Conservation (phyloP, 2,888 invertebrate genomes). For the Agrotis ipsilon region DNA sequence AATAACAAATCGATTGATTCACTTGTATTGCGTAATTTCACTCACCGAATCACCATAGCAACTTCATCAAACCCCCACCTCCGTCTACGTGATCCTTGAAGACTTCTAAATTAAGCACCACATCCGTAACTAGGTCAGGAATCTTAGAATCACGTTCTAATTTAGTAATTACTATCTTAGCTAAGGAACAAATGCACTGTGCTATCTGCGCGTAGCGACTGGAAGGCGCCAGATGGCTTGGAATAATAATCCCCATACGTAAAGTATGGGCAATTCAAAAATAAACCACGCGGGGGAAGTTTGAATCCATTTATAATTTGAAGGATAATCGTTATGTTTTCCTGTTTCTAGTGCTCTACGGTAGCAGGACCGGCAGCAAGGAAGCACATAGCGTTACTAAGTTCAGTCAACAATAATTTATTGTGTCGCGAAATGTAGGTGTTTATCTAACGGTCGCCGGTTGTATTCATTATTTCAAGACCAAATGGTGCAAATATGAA, state of each 20-base stretch:
- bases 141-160: conserved; percentile 71
- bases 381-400: conserved; percentile 55
- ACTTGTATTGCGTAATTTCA: conserved; percentile 69
- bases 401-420: conserved; percentile 52
- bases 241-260: conserved; percentile 85
- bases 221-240: conserved; percentile 80
- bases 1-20: conserved; percentile 68
- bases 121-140: conserved; percentile 83
- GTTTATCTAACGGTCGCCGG: conserved; percentile 64
- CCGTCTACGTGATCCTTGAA: conserved; percentile 74
- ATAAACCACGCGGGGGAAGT: conserved; percentile 88
- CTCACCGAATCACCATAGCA: conserved; percentile 80
- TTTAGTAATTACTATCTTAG: conserved; percentile 69
- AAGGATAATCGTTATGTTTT: conserved; percentile 73
- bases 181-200: conserved; percentile 70
- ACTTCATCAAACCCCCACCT: conserved; percentile 77
- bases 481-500: conserved; percentile 50
- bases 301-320: conserved; percentile 82
- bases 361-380: conserved; percentile 58
- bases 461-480: conserved; percentile 55
- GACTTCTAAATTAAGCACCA: conserved; percentile 77
- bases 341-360: conserved; percentile 67
- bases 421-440: conserved; percentile 62
- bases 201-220: conserved; percentile 71
- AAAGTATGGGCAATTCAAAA: conserved; percentile 79